phyloP scores from a whole-genome alignment of 2,113 vertebrate species.

The Caracal caracal region DNA sequence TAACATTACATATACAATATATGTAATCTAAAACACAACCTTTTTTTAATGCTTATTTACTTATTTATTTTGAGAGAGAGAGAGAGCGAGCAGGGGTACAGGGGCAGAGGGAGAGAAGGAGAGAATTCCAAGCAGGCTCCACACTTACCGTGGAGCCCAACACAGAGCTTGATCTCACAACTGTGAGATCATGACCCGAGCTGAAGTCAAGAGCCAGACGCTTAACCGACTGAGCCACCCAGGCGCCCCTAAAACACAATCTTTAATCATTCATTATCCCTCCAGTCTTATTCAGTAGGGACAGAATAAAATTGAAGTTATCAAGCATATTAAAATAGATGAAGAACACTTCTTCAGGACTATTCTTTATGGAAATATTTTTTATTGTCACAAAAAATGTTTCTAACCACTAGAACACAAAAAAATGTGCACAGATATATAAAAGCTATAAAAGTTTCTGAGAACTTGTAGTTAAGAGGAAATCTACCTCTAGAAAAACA shows the following conservation, averaged over 20 bases:
- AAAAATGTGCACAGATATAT: slow-evolving; percentile 27
- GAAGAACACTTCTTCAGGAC: slow-evolving; percentile 31
- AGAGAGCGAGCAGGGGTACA: too few species aligned
- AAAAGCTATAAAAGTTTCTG: neutral
- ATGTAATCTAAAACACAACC: neutral
- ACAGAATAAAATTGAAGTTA: slow-evolving; percentile 38
- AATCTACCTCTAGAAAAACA: slow-evolving; percentile 28
- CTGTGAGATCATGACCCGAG: too few species aligned
- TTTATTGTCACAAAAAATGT: slow-evolving; percentile 42
- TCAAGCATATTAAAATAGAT: slow-evolving; percentile 27
- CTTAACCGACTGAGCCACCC: too few species aligned
- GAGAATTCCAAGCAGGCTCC: too few species aligned
- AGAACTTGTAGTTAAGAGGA: slow-evolving; percentile 16
- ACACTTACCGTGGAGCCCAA: too few species aligned
- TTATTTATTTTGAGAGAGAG: too few species aligned
- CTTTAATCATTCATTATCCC: neutral
- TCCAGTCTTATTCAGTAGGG: neutral
- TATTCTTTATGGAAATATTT: neutral
- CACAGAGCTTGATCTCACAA: too few species aligned
- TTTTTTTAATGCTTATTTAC: neutral
- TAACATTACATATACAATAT: neutral
- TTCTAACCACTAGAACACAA: slow-evolving; percentile 56
- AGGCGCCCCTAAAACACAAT: neutral
- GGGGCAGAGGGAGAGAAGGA: too few species aligned
- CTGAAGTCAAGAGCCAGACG: too few species aligned